phyloP scores from a whole-genome alignment of 2,113 vertebrate species.

The Festucalex cinctus region DNA sequence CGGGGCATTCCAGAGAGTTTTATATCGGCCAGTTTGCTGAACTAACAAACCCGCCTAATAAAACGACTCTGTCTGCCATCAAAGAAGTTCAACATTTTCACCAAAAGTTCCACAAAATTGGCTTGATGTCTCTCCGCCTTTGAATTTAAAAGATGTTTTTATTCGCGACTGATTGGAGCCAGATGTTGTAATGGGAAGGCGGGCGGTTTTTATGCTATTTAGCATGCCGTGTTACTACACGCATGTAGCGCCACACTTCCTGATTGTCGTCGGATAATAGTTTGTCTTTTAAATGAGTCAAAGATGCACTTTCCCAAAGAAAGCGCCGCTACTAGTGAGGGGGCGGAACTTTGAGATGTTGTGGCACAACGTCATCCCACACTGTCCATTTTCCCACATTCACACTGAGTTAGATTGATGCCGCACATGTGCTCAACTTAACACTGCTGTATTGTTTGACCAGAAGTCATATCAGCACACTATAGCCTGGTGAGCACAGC shows the following conservation, averaged over 20 bases:
- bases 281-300: slow-evolving; percentile 3
- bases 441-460: slow-evolving; percentile 54
- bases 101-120: slow-evolving; percentile 40
- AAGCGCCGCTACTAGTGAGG: background rate
- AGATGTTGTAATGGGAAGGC: slow-evolving; percentile 76
- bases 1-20: slow-evolving; percentile 53
- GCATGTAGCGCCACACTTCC: background rate
- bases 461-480: slow-evolving; percentile 63
- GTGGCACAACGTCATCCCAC: slow-evolving; percentile 62
- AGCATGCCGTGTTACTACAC: background rate
- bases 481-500: slow-evolving; percentile 46
- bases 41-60: slow-evolving; percentile 44
- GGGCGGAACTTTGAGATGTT: slow-evolving; percentile 50
- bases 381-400: slow-evolving; percentile 60
- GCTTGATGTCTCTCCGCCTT: slow-evolving; percentile 77
- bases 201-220: slow-evolving; percentile 17
- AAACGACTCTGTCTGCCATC: slow-evolving; percentile 35
- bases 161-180: slow-evolving; percentile 80
- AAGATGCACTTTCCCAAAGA: background rate
- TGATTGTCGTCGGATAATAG: background rate
- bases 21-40: slow-evolving; percentile 51
- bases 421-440: slow-evolving; percentile 60
- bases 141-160: slow-evolving; percentile 66
- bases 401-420: slow-evolving; percentile 61
- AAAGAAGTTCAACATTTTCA: slow-evolving; percentile 47